Evolutionary conservation across 2,888 invertebrate genomes (phyloP).

Genomic region (Pseudoips prasinana): DNA sequence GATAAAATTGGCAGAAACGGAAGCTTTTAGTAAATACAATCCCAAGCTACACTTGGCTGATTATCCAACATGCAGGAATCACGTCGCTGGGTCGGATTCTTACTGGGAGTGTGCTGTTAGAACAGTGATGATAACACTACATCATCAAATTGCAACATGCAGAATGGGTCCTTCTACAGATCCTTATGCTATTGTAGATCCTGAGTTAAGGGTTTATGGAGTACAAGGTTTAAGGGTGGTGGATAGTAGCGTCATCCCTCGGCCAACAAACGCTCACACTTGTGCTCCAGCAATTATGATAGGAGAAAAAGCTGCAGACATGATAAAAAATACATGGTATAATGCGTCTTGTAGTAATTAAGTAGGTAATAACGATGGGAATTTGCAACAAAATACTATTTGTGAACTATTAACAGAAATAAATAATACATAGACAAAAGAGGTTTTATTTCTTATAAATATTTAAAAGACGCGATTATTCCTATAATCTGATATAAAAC

Average conservation of each 20-base stretch:
- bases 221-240: conserved; percentile 84
- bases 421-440: too few species aligned
- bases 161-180: conserved; percentile 87
- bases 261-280: conserved; percentile 83
- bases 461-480: too few species aligned
- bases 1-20: conserved; percentile 81
- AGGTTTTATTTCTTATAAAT: too few species aligned
- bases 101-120: conserved; percentile 88
- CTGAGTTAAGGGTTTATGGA: conserved; percentile 84
- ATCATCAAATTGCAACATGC: conserved; percentile 85
- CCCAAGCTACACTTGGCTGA: conserved; percentile 75
- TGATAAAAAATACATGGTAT: conserved; percentile 83
- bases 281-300: conserved; percentile 87
- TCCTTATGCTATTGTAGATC: conserved; percentile 84
- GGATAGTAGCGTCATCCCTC: conserved; percentile 87
- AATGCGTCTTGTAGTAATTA: too few species aligned
- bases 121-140: conserved; percentile 77
- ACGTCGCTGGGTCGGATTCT: conserved; percentile 79
- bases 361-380: too few species aligned
- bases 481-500: too few species aligned
- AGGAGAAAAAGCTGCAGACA: conserved; percentile 87
- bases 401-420: too few species aligned
- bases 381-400: too few species aligned
- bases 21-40: conserved; percentile 81
- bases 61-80: conserved; percentile 76